phyloP scores from a whole-genome alignment of 2,888 invertebrate genomes.

The Lasius platythorax region DNA sequence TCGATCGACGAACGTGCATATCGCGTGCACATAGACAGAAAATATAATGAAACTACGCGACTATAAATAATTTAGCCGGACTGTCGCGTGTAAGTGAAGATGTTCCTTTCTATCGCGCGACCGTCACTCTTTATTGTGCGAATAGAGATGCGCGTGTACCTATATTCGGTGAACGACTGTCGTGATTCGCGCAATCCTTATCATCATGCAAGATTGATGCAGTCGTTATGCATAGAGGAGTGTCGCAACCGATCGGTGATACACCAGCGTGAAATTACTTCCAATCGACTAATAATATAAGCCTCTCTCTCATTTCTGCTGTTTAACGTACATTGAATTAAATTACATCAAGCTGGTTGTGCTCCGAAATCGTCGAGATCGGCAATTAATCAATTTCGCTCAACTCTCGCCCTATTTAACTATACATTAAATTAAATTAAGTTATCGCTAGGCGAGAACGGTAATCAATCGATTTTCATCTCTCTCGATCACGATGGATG shows the following conservation, averaged over 20 bases:
- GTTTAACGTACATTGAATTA: not conserved
- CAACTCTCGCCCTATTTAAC: not conserved
- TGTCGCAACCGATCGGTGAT: conserved; percentile 13
- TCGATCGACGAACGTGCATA: conserved; percentile 25
- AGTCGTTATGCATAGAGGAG: not conserved
- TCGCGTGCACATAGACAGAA: conserved; percentile 29
- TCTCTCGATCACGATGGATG: conserved; percentile 8
- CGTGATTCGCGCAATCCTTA: not conserved
- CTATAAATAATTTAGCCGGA: conserved; percentile 45
- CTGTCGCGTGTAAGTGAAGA: conserved; percentile 42
- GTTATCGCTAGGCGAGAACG: not conserved
- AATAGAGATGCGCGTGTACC: not conserved
- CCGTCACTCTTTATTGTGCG: conserved; percentile 18
- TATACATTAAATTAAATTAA: conserved; percentile 20
- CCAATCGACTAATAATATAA: not conserved
- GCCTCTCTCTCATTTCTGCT: not conserved
- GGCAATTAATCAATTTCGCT: not conserved
- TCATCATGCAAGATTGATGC: not conserved
- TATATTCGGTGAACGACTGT: not conserved
- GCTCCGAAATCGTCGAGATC: not conserved
- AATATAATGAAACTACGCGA: not conserved
- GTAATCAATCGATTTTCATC: conserved; percentile 4
- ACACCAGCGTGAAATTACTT: conserved; percentile 11
- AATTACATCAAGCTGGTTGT: not conserved
- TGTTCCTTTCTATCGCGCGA: not conserved